Evolutionary conservation across 1,140 invertebrate genomes (phyloP).

Genomic region (Orussus abietinus): DNA sequence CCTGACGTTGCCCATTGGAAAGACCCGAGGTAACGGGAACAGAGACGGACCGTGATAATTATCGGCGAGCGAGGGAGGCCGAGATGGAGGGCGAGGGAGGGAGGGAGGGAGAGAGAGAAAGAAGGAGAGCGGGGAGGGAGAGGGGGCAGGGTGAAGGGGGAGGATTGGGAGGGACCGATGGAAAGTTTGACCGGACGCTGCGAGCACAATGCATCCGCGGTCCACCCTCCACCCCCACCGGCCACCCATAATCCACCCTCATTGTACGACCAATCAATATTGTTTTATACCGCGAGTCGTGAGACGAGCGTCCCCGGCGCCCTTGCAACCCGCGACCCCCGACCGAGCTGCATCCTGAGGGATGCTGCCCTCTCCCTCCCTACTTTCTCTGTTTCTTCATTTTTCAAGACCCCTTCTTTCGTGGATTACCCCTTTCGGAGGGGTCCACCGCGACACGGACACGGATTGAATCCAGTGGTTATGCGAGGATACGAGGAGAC

Average conservation of each 20-base stretch:
- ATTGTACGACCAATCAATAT: constrained; percentile 47
- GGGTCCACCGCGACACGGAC: no score
- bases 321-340: neutral
- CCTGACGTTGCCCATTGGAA: constrained; percentile 22
- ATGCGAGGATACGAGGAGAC: no score
- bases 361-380: neutral
- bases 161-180: constrained; percentile 32
- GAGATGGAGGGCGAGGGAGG: constrained; percentile 1
- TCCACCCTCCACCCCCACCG: constrained; percentile 27
- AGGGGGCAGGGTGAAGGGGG: constrained; percentile 9
- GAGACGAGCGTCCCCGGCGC: constrained; percentile 26
- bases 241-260: constrained; percentile 37
- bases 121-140: constrained; percentile 16
- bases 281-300: constrained; percentile 40
- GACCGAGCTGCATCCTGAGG: neutral
- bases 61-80: constrained; percentile 25
- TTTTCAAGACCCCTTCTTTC: no score
- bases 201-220: constrained; percentile 41
- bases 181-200: constrained; percentile 50
- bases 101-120: constrained; percentile 22
- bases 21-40: constrained; percentile 26
- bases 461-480: no score
- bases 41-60: constrained; percentile 42
- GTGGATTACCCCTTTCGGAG: no score
- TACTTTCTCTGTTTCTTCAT: neutral